Evolutionary conservation across 2,797 vertebrate species (phyloP), one percentile per base, ranked within the genome.

Genomic region (Circus cinereus): DNA sequence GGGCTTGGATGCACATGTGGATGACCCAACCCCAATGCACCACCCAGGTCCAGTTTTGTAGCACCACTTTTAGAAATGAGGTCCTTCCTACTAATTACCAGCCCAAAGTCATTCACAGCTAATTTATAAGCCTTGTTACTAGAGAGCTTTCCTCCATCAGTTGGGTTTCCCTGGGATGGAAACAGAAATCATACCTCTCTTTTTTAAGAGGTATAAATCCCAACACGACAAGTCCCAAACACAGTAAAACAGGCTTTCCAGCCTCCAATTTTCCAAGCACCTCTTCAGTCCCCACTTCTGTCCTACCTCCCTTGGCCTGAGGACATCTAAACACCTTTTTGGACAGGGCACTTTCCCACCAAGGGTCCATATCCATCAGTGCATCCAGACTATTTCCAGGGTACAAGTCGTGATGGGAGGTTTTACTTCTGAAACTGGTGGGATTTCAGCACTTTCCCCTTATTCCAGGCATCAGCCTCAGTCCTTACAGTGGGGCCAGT

Each of bases 1-100:
- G 45, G 40, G 24, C 54, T 86, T 23, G 47, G 43, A 51, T 5
- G 1, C 1, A 1, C 22, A 6, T 0, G 0, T 2, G 23, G 48
- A 9, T 2, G 5, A 38, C 40, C 40, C 40, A 40, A 40, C 40
- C 42, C 17, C 50, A 30, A 3, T 0, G 2, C 3, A 4, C 24
- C 29, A 18, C 8, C 32, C 0, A 0, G 15, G 17, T 16, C 7
- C 0, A 5, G 23, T 34, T 78, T 67, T 50, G 15, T n/a, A 36
- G 7, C 3, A 2, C 8, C 14, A 2, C 14, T 30, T 14, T 11
- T 32, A 75, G 27, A 47, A 51, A 34, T 24, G 8, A 42, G 8
- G 38, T 57, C 17, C 21, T 24, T 69, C 54, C 24, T 15, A 4
- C 15, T 24, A 48, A 82, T 65, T 62, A 45, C 8, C 54, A 69